A percentile compares a stretch with the other conserved stretches of the same genome.
These are phyloP conservation scores for Lochmaea crataegi DNA, from an alignment of 2,888 invertebrate species.

Conservation along the genomic window DNA sequence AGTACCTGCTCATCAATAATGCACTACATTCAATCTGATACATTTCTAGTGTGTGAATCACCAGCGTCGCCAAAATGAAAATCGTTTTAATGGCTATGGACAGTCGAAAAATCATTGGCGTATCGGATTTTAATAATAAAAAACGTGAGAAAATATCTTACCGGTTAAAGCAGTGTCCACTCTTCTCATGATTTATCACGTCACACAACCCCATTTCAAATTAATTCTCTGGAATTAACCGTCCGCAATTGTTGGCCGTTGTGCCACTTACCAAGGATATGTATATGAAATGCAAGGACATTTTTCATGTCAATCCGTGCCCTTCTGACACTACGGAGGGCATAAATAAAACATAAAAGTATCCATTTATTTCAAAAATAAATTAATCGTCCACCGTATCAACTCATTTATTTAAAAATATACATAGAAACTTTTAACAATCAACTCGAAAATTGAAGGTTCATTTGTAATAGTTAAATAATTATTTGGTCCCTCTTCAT, in stretches of 20 bases:
- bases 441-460: not conserved
- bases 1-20: conserved; percentile 65
- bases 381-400: not conserved
- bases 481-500: not conserved
- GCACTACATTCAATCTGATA: conserved; percentile 62
- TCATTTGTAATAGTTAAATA: not conserved
- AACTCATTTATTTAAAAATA: not conserved
- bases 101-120: conserved; percentile 4
- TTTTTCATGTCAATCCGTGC: conserved; percentile 28
- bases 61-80: conserved; percentile 37
- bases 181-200: conserved; percentile 37
- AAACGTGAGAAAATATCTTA: not conserved
- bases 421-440: not conserved
- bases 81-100: conserved; percentile 27
- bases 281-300: conserved; percentile 34
- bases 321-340: conserved; percentile 16
- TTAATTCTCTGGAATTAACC: conserved; percentile 51
- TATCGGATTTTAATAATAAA: not conserved
- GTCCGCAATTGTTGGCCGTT: conserved; percentile 43
- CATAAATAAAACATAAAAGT: not conserved
- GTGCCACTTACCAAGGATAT: conserved; percentile 22
- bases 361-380: not conserved
- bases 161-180: conserved; percentile 18
- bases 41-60: conserved; percentile 61
- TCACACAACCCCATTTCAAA: conserved; percentile 42